A percentile compares a stretch with the other conserved stretches of the same genome.
Conservation (phyloP, 2,113 vertebrate genomes). For the Bos indicus region DNA sequence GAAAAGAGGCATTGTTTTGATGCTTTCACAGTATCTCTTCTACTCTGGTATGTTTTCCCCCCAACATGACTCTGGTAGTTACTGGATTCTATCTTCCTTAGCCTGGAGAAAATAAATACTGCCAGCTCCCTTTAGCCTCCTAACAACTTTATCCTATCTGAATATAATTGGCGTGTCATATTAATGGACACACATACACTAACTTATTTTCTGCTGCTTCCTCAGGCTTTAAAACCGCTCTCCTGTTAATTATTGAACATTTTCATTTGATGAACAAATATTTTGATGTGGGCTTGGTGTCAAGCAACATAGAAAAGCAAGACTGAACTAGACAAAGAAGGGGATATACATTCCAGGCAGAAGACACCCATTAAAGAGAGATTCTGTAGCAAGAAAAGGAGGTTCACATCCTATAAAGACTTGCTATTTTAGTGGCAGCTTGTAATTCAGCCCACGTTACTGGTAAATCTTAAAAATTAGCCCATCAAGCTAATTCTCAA, state of each 20-base stretch:
- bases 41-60: not conserved
- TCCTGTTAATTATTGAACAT: not conserved
- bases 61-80: not conserved
- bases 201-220: not conserved
- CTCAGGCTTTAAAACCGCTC: not conserved
- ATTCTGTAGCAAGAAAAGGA: not conserved
- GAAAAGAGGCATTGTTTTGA: not conserved
- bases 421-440: not conserved
- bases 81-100: not conserved
- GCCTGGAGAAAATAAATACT: not conserved
- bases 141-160: not conserved
- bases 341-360: not conserved
- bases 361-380: not conserved
- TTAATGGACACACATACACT: not conserved
- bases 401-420: not conserved
- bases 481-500: not conserved
- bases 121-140: not conserved
- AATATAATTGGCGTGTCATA: not conserved
- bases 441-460: not conserved
- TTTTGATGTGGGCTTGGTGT: not conserved
- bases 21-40: not conserved
- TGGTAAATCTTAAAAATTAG: conserved; percentile 18
- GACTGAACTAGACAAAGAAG: not conserved
- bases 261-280: not conserved
- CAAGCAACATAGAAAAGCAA: not conserved